A percentile compares a stretch with the other conserved stretches of the same genome.
phyloP scores from a whole-genome alignment of 2,113 vertebrate genomes.

The Vimba vimba region DNA sequence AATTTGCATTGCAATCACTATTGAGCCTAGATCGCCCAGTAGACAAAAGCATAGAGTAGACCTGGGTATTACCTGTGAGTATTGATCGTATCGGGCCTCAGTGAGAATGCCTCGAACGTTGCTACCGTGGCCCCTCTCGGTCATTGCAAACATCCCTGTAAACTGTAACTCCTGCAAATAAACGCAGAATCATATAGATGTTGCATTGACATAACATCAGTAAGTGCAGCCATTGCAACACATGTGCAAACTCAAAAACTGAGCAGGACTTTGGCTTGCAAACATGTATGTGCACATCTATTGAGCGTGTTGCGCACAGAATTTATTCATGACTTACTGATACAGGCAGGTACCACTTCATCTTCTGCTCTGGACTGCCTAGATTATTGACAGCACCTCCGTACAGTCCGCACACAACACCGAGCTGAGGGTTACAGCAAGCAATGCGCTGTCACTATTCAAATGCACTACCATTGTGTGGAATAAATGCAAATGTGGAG shows the following conservation, averaged over 20 bases:
- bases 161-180: constrained; percentile 64
- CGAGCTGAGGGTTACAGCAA: constrained; percentile 67
- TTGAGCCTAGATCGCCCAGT: not conserved
- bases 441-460: not conserved
- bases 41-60: not conserved
- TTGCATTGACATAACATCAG: not conserved
- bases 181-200: not conserved
- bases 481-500: not conserved
- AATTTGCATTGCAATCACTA: not conserved
- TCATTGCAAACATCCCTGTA: constrained; percentile 76
- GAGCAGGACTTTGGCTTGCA: not conserved
- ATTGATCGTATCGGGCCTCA: constrained; percentile 65
- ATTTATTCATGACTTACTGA: constrained; percentile 57
- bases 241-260: not conserved
- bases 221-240: not conserved
- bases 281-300: not conserved
- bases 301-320: not conserved
- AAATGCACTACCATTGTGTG: not conserved
- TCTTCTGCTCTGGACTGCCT: constrained; percentile 65
- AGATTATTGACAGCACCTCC: constrained; percentile 70
- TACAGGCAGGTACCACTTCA: constrained; percentile 68
- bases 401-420: constrained; percentile 71
- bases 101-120: constrained; percentile 70
- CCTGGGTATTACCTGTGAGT: constrained; percentile 63
- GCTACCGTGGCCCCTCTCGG: constrained; percentile 70